Percentiles rank a stretch among this genome's conserved stretches.
Evolutionary conservation across 2,797 vertebrate genomes (phyloP).

Genomic region (Poecile montanus): DNA sequence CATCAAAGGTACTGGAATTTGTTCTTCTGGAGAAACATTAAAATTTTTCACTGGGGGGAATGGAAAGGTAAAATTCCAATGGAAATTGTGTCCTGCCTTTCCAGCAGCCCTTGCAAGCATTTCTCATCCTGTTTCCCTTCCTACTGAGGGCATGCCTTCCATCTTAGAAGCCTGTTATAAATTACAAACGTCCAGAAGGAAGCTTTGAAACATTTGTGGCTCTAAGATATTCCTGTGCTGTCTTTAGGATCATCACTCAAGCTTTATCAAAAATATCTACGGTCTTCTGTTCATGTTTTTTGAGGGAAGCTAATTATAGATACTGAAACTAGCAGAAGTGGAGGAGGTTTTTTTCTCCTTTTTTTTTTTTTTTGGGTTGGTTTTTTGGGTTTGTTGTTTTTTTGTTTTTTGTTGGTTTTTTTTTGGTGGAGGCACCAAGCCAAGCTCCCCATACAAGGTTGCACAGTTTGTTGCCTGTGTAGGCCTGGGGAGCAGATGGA

Average conservation of each 20-base stretch:
- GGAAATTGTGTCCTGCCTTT: conserved; percentile 42
- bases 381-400: neutral
- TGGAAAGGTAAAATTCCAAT: conserved; percentile 49
- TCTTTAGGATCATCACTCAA: conserved; percentile 2
- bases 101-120: neutral
- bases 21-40: conserved; percentile 16
- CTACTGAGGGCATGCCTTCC: neutral
- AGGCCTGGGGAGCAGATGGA: conserved; percentile 55
- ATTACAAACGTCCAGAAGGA: neutral
- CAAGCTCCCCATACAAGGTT: conserved; percentile 37
- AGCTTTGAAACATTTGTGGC: neutral
- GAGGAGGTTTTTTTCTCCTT: neutral
- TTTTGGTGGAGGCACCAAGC: neutral
- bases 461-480: conserved; percentile 50
- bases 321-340: conserved; percentile 1
- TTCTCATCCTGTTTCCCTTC: neutral
- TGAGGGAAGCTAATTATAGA: conserved; percentile 33
- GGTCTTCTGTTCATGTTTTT: neutral
- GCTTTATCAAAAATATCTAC: conserved; percentile 24
- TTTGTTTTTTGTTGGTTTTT: too few relatives aligned
- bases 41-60: conserved; percentile 28
- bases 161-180: conserved; percentile 17
- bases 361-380: too few relatives aligned
- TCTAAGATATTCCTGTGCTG: neutral
- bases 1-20: conserved; percentile 45